phyloP scores from a whole-genome alignment of 1,140 invertebrate genomes.

The Papilio glaucus region DNA sequence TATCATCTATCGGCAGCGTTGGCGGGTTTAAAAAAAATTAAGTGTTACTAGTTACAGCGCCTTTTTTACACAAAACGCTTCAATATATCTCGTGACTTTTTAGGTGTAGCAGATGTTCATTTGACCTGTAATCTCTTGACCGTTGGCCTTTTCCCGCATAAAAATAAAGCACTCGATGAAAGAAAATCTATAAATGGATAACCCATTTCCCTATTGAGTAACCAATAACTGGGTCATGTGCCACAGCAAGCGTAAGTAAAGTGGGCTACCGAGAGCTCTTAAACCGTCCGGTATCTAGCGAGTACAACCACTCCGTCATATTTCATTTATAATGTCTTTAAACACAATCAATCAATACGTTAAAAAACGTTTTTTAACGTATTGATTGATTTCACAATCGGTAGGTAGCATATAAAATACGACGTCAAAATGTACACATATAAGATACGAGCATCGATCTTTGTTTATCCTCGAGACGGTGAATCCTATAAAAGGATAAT shows the following conservation, averaged over 20 bases:
- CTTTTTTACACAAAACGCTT: too few species aligned
- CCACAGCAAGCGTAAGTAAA: neutral
- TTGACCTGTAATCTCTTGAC: neutral
- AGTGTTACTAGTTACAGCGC: too few species aligned
- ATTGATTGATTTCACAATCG: neutral
- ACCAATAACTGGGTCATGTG: neutral
- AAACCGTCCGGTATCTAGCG: neutral
- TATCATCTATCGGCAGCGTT: too few species aligned
- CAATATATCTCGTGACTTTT: too few species aligned
- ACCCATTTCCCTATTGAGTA: neutral
- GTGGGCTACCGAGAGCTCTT: neutral
- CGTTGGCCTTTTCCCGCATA: neutral
- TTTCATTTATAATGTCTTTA: neutral
- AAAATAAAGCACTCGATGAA: neutral
- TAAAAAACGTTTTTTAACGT: too few species aligned
- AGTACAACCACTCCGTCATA: neutral
- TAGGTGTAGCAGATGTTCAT: neutral
- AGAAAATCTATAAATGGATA: constrained; percentile 9
- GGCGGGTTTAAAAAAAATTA: too few species aligned
- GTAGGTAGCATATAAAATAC: too few species aligned
- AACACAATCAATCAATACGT: too few species aligned
- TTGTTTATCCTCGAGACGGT: too few species aligned
- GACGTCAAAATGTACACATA: too few species aligned
- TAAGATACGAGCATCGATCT: too few species aligned
- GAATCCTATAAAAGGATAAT: neutral